These are phyloP conservation scores for Calliopsis andreniformis DNA, from an alignment of 1,140 invertebrate species.

Conservation along the genomic window DNA sequence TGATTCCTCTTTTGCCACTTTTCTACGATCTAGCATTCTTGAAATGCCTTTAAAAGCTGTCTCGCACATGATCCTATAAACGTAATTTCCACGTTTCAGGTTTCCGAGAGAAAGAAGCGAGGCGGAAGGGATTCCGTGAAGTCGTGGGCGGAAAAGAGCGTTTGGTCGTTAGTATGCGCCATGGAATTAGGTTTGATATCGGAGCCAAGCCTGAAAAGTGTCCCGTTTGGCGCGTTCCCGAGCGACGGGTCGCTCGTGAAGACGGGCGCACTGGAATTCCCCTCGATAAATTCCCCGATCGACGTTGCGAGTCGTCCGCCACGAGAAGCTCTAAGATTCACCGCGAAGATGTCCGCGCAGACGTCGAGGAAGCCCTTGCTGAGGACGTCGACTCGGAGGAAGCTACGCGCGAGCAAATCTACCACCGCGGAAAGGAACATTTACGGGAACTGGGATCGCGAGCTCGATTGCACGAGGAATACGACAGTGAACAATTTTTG, in stretches of 20 bases:
- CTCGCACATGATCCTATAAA: no score
- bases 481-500: not conserved
- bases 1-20: no score
- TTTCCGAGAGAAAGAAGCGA: not conserved
- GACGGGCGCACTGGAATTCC: not conserved
- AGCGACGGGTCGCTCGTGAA: not conserved
- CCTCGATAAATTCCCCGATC: not conserved
- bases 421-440: not conserved
- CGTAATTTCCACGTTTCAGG: slow-evolving; percentile 6
- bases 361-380: not conserved
- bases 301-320: not conserved
- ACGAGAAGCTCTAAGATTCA: not conserved
- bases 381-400: no score
- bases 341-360: not conserved
- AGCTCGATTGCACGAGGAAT: not conserved
- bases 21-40: no score
- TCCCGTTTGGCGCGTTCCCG: not conserved
- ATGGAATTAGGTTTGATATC: slow-evolving; percentile 56
- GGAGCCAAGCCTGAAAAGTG: slow-evolving; percentile 9
- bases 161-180: slow-evolving; percentile 59
- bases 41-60: no score
- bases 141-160: slow-evolving; percentile 34
- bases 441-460: not conserved
- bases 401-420: not conserved
- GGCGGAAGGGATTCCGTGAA: not conserved